Percentiles rank a stretch among this genome's conserved stretches.
Conservation (phyloP, 2,113 vertebrate species). For the Murina feae region DNA sequence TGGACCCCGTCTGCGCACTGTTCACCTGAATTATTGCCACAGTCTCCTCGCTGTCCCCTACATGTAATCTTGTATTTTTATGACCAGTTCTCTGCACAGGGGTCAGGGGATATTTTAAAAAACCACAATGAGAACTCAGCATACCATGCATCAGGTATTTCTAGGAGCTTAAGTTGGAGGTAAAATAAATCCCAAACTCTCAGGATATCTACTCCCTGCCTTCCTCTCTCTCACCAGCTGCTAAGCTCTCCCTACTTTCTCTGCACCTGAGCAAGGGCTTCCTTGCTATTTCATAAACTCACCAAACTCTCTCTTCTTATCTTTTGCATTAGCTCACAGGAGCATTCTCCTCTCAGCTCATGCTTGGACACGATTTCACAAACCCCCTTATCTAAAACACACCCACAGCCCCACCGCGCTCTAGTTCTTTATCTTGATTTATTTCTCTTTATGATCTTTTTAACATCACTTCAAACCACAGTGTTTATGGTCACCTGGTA, state of each 20-base stretch:
- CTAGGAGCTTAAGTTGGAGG: neutral
- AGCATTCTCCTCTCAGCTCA: neutral
- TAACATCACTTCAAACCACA: neutral
- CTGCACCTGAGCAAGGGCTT: neutral
- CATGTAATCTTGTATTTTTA: neutral
- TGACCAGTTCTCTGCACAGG: neutral
- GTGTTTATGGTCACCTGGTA: neutral
- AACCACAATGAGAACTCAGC: neutral
- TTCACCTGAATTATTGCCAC: neutral
- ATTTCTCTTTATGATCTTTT: neutral
- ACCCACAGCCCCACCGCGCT: accelerated
- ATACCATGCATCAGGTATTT: neutral
- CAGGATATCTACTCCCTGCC: neutral
- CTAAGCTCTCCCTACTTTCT: neutral
- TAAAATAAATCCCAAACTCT: neutral
- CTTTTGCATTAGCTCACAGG: neutral
- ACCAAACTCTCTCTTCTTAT: neutral
- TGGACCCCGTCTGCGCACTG: neutral
- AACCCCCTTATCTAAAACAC: neutral
- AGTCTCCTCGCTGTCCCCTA: too few relatives aligned
- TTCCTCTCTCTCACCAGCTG: neutral
- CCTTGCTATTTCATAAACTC: neutral
- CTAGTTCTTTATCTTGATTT: neutral
- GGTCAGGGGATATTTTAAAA: neutral
- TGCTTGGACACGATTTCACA: neutral